Evolutionary conservation across 2,888 invertebrate species (phyloP), one percentile per base, ranked within the genome.

Genomic region (Melanostoma scalare): DNA sequence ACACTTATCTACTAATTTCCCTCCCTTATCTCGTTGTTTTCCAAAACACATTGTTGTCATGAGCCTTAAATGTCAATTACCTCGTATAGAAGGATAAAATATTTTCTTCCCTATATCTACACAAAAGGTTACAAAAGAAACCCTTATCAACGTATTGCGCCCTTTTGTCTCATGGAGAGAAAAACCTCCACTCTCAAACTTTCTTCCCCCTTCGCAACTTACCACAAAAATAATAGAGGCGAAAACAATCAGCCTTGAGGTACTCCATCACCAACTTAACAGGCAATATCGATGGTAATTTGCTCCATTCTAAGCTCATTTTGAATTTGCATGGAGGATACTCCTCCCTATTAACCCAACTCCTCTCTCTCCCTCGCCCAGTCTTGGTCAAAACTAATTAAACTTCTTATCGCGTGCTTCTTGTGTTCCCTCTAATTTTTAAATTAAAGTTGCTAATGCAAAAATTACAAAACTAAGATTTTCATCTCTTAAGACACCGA

Each of bases 361-460:
- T 9, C 30, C 31, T 30, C 20, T 20, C 30, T 4, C 2, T 10
- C 60, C 44, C 31, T 33, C 10, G 33, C 3, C 42, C 3, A 60
- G 40, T 33, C 44, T 44, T 60, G 46, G 46, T 46, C 46, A 61
- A 30, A 61, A 10, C 61, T 61, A 63, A 63, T 63, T 42, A 61
- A 44, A 40, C 20, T 58, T 56, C 68, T 48, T 44, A 74, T 69
- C 63, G 63, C 56, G 46, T 53, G n/a, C 65, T 63, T 36, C 46
- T 50, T 40, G 58, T 63, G 60, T 60, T 56, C 52, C 40, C 38
- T 58, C 65, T 77, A 68, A 76, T 72, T 81, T 76, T 61, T 68
- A 67, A 81, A 81, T 81, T 76, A 81, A 67, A 68, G 72, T 72
- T 61, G 60, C 72, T 72, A 76, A 81, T 81, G 67, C 61, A 68